Conservation (phyloP, 2,113 vertebrate genomes). For the Vulpes vulpes region DNA sequence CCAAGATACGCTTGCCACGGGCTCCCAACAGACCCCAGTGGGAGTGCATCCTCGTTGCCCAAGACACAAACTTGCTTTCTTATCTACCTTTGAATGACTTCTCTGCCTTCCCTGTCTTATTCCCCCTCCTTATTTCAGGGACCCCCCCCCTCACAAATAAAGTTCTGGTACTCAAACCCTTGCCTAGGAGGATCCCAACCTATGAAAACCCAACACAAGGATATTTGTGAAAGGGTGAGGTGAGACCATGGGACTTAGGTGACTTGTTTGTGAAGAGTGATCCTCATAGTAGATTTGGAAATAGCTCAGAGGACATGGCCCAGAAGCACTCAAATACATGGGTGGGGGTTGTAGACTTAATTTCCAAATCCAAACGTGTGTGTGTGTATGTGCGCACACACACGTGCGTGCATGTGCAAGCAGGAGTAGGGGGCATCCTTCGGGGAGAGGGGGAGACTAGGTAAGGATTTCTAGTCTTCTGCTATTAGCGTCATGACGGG, state of each 20-base stretch:
- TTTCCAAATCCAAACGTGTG: neutral
- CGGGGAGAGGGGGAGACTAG: conserved; percentile 10
- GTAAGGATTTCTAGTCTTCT: conserved; percentile 53
- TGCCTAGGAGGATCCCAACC: neutral
- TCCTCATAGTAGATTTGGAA: neutral
- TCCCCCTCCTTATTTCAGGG: neutral
- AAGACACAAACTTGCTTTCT: accelerated
- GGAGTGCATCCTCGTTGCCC: accelerated
- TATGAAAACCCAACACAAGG: neutral
- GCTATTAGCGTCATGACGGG: conserved; percentile 66
- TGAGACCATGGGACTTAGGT: neutral
- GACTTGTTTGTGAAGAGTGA: neutral
- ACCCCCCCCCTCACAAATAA: neutral
- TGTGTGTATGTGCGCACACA: neutral
- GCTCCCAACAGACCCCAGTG: neutral
- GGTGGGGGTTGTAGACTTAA: neutral
- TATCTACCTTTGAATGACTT: neutral
- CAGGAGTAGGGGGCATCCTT: accelerated
- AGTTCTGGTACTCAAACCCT: neutral
- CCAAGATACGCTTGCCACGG: neutral
- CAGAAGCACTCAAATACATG: neutral
- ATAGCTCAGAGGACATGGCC: neutral
- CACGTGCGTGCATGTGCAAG: neutral
- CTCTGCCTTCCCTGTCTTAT: neutral
- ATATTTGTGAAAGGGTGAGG: neutral